These are phyloP conservation scores for Prunella fulvescens DNA, from an alignment of 2,113 vertebrate species.

Conservation along the genomic window DNA sequence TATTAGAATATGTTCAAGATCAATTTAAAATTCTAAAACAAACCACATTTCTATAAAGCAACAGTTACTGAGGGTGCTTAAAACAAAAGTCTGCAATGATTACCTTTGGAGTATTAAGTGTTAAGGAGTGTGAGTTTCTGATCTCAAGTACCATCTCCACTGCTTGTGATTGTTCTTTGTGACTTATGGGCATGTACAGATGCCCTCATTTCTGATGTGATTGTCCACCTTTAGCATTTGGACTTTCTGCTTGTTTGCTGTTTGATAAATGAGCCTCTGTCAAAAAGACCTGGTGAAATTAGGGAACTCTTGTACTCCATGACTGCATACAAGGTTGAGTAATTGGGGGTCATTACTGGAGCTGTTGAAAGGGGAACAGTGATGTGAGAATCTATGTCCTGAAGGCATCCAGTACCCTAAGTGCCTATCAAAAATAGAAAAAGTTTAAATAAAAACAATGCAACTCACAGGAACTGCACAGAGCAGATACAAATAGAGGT, in stretches of 20 bases:
- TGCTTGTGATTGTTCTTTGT: neutral
- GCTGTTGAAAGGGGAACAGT: neutral
- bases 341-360: neutral
- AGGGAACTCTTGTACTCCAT: neutral
- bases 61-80: neutral
- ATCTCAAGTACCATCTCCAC: neutral
- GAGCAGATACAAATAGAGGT: neutral
- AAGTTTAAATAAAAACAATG: neutral
- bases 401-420: neutral
- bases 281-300: neutral
- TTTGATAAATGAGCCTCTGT: neutral
- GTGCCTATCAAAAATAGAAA: neutral
- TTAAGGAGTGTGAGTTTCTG: neutral
- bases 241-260: neutral
- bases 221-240: neutral
- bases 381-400: neutral
- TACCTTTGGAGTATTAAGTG: rapidly evolving
- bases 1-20: neutral
- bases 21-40: neutral
- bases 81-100: neutral
- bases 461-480: neutral
- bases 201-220: neutral
- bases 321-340: neutral
- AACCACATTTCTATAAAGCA: neutral
- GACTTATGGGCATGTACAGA: neutral